Evolutionary conservation across 2,113 vertebrate species (phyloP), one percentile per base, ranked within the genome.

Genomic region (Gymnarchus niloticus): DNA sequence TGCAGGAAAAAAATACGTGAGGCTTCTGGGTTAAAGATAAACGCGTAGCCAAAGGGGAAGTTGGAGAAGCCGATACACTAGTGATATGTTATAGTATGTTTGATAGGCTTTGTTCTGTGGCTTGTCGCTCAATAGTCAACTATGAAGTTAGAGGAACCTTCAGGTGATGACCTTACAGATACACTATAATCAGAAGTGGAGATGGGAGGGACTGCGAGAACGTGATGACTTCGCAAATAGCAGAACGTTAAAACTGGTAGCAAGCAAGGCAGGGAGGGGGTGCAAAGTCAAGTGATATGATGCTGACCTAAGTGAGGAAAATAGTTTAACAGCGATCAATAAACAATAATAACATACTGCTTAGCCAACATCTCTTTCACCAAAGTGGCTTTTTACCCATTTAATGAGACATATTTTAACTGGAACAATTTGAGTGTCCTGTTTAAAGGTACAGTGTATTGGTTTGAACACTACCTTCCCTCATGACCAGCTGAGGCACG

Each of bases 41-140:
- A 78, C 73, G 23, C 41, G 33, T 33, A 37, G 37, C 25, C 54
- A 83, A 83, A 83, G 33, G 52, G 81, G 81, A 83, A 83, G 81
- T 83, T 57, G 37, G 37, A 83, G 28, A 5, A 41, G 81, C 37
- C 54, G 2, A 25, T 28, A 51, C 51, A 19, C 33, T 83, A 37
- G 25, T 83, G 7, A 56, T 10, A 19, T 54, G 69, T 5, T 78
- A 48, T 14, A 78, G 2, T 23, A 10, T 28, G 17, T 19, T 9
- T 83, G 10, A 83, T 49, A 21, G 33, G n/a, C 33, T 69, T 69
- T 69, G 61, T 19, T 69, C 14, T 37, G 61, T 25, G 28, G 59
- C n/a, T 25, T 65, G 28, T 65, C 37, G 25, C 14, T 65, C 3
- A 3, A 3, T 65, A 5, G 76, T 8, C 48, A 2, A 23, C 21